Evolutionary conservation across 2,888 invertebrate species (phyloP), one percentile per base, ranked within the genome.

Genomic region (Barypeithes pellucidus): DNA sequence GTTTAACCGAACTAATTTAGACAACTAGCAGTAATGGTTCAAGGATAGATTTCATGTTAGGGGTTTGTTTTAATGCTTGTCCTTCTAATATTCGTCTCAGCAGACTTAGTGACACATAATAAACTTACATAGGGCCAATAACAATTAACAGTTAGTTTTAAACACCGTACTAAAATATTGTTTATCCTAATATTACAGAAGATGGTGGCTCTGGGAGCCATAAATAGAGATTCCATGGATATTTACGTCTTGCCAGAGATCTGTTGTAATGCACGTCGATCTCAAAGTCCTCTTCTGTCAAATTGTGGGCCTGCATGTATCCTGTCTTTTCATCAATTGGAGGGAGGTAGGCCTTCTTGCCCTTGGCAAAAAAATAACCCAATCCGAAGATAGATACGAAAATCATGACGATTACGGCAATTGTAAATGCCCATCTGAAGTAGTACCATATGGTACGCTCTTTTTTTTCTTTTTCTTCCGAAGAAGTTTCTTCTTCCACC

Each of bases 271-370:
- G n/a, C n/a, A 65, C 39, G 0, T 65, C 33, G 11, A 65, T 65
- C 36, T 67, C 67, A 33, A 41, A 67, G 22, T 67, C 57, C 24
- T 67, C 67, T 57, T 54, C 57, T 0, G 67, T 45, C 24, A 41
- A 33, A 54, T 67, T 57, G 39, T 41, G 1, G 7, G 3, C 14
- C 9, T 39, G 12, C 57, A 67, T 57, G 14, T 57, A 67, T 0
- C 3, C 41, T 14, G 16, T 24, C 33, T 57, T 67, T 0, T 41
- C 11, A 41, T 67, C 41, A 41, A 22, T 9, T 4, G 22, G 57
- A 16, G 57, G 67, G 22, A 4, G 11, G 18, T 67, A 67, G n/a
- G 20, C n/a, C 14, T 16, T 54, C 22, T 54, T 67, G 29, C 18
- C 67, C n/a, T 57, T 54, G 29, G 41, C 2, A 14, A 54, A 67